phyloP scores from a whole-genome alignment of 2,797 vertebrate genomes.

The Cyprinodon diabolis region DNA sequence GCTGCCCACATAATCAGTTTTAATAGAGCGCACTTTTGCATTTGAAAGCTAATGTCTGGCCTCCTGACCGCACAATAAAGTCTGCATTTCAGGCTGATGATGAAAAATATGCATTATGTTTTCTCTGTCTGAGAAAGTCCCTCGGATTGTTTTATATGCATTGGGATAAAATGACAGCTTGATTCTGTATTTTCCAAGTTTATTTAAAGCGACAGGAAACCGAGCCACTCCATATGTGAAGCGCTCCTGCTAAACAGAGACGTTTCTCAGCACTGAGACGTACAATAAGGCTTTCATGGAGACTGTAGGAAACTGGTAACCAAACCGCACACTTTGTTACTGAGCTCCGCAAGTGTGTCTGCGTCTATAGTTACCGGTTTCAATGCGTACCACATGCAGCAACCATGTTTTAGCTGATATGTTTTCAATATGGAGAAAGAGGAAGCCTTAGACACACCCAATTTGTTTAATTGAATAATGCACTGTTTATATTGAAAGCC shows the following conservation, averaged over 20 bases:
- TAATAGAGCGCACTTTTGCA: slow-evolving; percentile 56
- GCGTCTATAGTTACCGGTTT: slow-evolving; percentile 60
- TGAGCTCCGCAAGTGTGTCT: slow-evolving; percentile 25
- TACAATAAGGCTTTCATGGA: slow-evolving; percentile 74
- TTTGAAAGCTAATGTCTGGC: slow-evolving; percentile 32
- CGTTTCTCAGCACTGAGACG: slow-evolving; percentile 65
- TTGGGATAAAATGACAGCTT: slow-evolving; percentile 47
- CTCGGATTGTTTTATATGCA: slow-evolving; percentile 27
- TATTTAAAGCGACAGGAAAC: slow-evolving; percentile 55
- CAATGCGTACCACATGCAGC: slow-evolving; percentile 76
- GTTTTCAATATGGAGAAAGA: slow-evolving; percentile 62
- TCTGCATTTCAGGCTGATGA: slow-evolving; percentile 47
- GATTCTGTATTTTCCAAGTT: slow-evolving; percentile 34
- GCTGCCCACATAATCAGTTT: slow-evolving; percentile 52
- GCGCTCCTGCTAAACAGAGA: slow-evolving; percentile 62
- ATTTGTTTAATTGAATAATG: slow-evolving; percentile 45
- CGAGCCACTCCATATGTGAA: slow-evolving; percentile 47
- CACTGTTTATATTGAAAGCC: slow-evolving; percentile 45
- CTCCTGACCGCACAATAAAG: slow-evolving; percentile 33
- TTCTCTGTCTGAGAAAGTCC: slow-evolving; percentile 30
- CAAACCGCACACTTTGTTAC: slow-evolving; percentile 72
- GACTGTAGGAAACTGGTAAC: slow-evolving; percentile 63
- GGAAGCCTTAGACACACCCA: slow-evolving; percentile 24
- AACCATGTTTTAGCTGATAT: slow-evolving; percentile 51
- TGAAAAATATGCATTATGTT: slow-evolving; percentile 48